phyloP scores from a whole-genome alignment of 1,140 invertebrate genomes.

The Pogonomyrmex barbatus region DNA sequence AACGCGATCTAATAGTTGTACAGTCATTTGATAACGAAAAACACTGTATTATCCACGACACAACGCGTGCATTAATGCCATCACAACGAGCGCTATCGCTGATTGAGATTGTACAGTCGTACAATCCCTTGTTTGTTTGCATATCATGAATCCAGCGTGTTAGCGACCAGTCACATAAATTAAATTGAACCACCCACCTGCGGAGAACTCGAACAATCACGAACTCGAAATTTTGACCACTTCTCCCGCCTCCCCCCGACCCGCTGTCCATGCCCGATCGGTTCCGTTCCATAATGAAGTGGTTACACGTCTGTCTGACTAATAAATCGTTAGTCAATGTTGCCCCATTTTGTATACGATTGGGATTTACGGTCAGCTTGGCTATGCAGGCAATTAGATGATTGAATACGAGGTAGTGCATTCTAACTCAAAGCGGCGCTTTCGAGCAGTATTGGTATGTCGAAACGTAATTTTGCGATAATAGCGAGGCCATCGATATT shows the following conservation, averaged over 20 bases:
- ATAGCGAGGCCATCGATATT: constrained; percentile 23
- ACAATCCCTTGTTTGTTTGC: constrained; percentile 44
- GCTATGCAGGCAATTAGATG: constrained; percentile 56
- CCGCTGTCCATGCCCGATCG: neutral
- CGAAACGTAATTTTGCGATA: constrained; percentile 46
- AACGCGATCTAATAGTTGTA: constrained; percentile 49
- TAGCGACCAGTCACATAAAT: constrained; percentile 48
- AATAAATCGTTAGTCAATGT: constrained; percentile 71
- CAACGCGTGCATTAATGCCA: constrained; percentile 25
- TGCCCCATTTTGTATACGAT: constrained; percentile 64
- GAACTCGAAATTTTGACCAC: constrained; percentile 45
- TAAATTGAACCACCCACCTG: constrained; percentile 45
- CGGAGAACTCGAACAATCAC: constrained; percentile 47
- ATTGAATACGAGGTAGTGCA: constrained; percentile 60
- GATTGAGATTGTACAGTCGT: neutral
- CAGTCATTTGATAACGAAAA: constrained; percentile 27
- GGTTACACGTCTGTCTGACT: constrained; percentile 65
- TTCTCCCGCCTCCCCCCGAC: neutral
- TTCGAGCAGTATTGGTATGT: constrained; percentile 38
- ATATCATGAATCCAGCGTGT: constrained; percentile 50
- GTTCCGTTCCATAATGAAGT: constrained; percentile 64
- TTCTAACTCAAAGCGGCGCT: constrained; percentile 50
- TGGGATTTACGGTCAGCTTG: constrained; percentile 64
- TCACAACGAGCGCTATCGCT: constrained; percentile 1
- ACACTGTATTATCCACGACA: constrained; percentile 9